These are phyloP conservation scores for Zosterops japonicus DNA, from an alignment of 2,113 vertebrate genomes.

Conservation along the genomic window DNA sequence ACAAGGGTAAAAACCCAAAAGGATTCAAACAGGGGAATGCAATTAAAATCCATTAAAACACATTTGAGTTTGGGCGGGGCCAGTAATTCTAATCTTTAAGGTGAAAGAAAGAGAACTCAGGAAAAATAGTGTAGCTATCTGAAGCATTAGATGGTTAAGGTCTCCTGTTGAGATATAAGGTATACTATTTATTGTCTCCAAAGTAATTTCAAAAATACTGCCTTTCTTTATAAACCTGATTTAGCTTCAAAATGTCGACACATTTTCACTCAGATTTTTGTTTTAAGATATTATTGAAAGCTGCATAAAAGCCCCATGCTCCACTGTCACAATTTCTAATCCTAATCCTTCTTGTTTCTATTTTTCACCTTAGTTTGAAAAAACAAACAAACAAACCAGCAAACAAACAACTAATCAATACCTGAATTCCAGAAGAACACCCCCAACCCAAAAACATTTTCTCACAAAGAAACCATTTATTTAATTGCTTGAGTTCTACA, in stretches of 20 bases:
- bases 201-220: neutral
- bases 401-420: neutral
- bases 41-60: neutral
- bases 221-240: neutral
- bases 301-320: neutral
- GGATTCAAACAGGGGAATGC: neutral
- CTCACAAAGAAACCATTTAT: neutral
- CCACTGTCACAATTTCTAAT: neutral
- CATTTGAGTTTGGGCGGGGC: neutral
- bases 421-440: neutral
- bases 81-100: neutral
- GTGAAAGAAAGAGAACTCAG: neutral
- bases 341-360: neutral
- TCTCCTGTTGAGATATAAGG: neutral
- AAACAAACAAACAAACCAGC: neutral
- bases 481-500: neutral
- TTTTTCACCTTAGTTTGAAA: neutral
- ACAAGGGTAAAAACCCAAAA: neutral
- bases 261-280: neutral
- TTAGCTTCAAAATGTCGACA: neutral
- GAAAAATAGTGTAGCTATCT: neutral
- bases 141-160: neutral
- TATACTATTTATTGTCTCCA: neutral
- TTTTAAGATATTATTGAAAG: neutral
- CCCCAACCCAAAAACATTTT: neutral